Base-by-base conservation (phyloP, 37 sponge, comb jelly and placozoan species). In the Ephydatia muelleri region DNA sequence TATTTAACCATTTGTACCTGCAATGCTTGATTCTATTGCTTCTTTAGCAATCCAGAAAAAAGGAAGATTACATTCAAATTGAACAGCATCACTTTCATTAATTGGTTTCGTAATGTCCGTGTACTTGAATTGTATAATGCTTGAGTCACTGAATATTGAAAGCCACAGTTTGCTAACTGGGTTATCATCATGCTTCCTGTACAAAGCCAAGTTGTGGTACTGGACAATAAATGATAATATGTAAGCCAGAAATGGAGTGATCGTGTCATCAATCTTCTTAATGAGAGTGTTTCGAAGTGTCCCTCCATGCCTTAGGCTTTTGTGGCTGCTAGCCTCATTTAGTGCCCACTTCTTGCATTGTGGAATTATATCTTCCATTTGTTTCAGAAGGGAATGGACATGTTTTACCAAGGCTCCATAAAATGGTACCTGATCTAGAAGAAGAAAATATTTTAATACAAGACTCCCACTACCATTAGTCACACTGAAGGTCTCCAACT, bases 11-110 rank as follows among this genome's bases (percentile, higher is more conserved):
- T 19, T 57, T 19, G 19, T 57, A 57, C 57, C 57, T 57, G 57
- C 16, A 4, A 57, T 57, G 57, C 16, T 57, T 57, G 78, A 47
- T 22, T 96, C 90, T 34, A 96, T 57, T 27, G 85, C 33, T 27
- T 87, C 82, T 49, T 83, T 88, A 23, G 93, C 65, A 3, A 93
- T 40, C 96, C 96, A 96, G 19, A 89, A 96, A 73, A 96, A 96
- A 5, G 96, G 96, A 23, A 96, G 73, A 49, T 89, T 69, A 49
- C 93, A 95, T n/a, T 69, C 32, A 35, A 79, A 85, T 30, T 57
- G 9, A 57, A 19, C 57, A 57, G 1, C 57, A 19, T 11, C 19
- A 57, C 0, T 14, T 16, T 14, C 57, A 14, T 21, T 57, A 11
- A 16, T 57, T 16, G 57, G 19, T 14, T 8, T 22, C 13, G 64